Base-by-base conservation (phyloP, 2,797 vertebrate genomes). In the Chelmon rostratus region DNA sequence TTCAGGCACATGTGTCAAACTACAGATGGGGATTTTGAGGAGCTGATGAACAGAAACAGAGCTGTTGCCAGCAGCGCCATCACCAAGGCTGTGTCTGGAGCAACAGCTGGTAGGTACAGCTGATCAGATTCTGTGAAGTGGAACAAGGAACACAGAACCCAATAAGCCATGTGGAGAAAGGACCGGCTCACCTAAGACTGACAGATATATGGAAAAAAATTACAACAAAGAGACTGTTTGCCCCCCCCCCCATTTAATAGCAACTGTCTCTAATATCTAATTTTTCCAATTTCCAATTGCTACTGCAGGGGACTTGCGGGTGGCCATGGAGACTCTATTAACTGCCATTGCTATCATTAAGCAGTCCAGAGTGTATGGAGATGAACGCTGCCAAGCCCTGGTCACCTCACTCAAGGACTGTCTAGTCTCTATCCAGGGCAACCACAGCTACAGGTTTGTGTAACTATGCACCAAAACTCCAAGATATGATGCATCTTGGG, bases 261-360 rank as follows among this genome's bases (percentile, higher is more conserved):
- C 9, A 37, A 35, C 31, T 52, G 1, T 69, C 52, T 73, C 3
- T 76, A n/a, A 73, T 64, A 25, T 72, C 11, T 73, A 3, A 47
- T 62, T 54, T 83, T n/a, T 66, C 6, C n/a, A 47, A 15, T 83
- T n/a, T 66, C 6, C n/a, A 47, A 15, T 58, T 83, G 1, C 35
- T 69, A 3, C 25, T 76, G 6, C 90, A 98, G 98, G 97, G 38
- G 97, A 99, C 78, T 94, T 97, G 84, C 94, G 94, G 18, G 95
- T 96, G 0, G 96, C 98, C n/a, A 98, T 98, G 78, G 98, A 99
- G 94, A 99, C 98, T 0, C 94, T 98, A 64, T 94, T 98, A 75
- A 99, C 97, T 0, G 97, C 98, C 78, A 98, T 98, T 31, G 97
- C 97, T 0, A 96, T 99, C 80, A 98, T 99, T 90, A 99, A 98